Base-by-base conservation (phyloP, 2,113 vertebrate species). In the Hydrochoerus hydrochaeris region DNA sequence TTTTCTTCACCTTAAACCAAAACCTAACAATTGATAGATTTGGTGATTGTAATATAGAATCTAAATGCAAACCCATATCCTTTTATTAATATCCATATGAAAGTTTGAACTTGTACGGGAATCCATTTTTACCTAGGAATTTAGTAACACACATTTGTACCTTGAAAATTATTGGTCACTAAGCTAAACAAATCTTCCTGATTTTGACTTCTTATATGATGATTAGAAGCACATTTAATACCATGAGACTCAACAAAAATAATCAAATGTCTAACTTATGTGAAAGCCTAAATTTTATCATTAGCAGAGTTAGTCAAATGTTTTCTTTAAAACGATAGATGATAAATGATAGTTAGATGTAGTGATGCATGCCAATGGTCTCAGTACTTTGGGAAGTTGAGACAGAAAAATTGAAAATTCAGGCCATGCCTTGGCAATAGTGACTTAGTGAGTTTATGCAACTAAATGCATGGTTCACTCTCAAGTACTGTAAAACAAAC, bases 211-310 rank as follows among this genome's bases (percentile, higher is more conserved):
- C 58, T 26, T 88, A 24, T 71, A 41, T 28, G 41, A 67, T 60
- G 41, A 88, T 91, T 67, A 86, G 67, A 88, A 89, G 32, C 19
- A 85, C 14, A 46, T 84, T 88, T 75, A 75, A 32, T 90, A 80
- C 44, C 69, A 77, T 58, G 38, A 85, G 16, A 60, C 6, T 78
- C 90, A 92, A 52, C 41, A 91, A 92, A 41, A 92, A 73, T 73
- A 13, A 28, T 73, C 28, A 85, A 88, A 93, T 54, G 58, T 95
- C 16, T 32, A 46, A 65, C 73, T 86, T 83, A 78, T 44, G 5
- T 58, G 32, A 67, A 88, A 95, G 1, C 9, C 17, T 85, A 32
- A 62, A 67, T 86, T 84, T 78, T 80, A 60, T 41, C 38, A 62
- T 41, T 77, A 65, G 28, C 7, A 71, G 30, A 24, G 8, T 17